Base-by-base conservation (phyloP, 1,140 invertebrate species). In the Hydropsyche tenuis region DNA sequence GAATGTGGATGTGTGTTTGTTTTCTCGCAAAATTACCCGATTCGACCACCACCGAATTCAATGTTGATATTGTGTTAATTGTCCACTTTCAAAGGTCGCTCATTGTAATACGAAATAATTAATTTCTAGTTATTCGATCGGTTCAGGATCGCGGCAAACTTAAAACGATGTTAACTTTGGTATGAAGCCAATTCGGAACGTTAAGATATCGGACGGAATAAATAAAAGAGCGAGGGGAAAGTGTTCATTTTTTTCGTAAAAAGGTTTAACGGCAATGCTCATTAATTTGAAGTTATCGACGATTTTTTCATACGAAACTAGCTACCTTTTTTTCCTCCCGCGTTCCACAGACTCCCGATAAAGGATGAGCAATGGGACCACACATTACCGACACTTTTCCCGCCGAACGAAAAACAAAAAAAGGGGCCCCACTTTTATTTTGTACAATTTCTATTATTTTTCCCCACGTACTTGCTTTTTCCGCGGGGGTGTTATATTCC, bases 251-350 rank as follows among this genome's bases (percentile, higher is more conserved):
- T 60, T 60, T 22, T 60, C 14, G 20, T 25, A 48, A 56, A 60
- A 60, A 60, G 56, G 56, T 60, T 60, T 60, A 60, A 60, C 56
- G 22, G 56, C 56, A 60, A 60, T 60, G 56, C 56, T 60, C 56
- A 60, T 60, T 60, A 60, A 60, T 60, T 60, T 60, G 56, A 60
- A 60, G 56, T 60, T 60, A 60, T 60, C 56, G 56, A 60, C 56
- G 56, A 60, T 60, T 60, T 60, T 60, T 60, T 60, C 9, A 25
- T 14, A 60, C 9, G n/a, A 11, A 60, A 60, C 56, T 60, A 60
- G 56, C 56, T 60, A 60, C 56, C 56, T 60, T 60, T 60, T 60
- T 60, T 25, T 20, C 51, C n/a, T 53, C 48, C 56, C 11, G 9
- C 30, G 56, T 60, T 60, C 56, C 56, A 60, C 56, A 60, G 56